Base-by-base conservation (phyloP, 2,797 vertebrate species). In the Rhynchotus rufescens region DNA sequence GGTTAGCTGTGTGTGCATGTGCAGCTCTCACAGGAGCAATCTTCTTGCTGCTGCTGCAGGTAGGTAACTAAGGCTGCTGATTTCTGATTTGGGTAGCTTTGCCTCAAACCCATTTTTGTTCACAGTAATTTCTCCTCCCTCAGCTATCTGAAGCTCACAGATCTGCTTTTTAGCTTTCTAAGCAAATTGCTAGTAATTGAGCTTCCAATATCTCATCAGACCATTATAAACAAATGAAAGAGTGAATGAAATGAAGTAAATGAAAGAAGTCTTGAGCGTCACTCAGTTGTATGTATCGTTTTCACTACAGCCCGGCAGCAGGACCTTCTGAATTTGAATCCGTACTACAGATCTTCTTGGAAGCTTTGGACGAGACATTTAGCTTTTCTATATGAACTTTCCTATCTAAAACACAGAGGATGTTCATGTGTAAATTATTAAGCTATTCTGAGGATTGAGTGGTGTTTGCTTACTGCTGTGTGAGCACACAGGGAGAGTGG, bases 281-380 rank as follows among this genome's bases (percentile, higher is more conserved):
- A 44, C 80, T 89, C 67, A 42, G 20, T 40, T 67, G 44, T 40
- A 60, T 34, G 56, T 62, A 1, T 32, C 42, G 14, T 87, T 83
- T 66, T 16, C 23, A 13, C 60, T 44, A 25, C 45, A 15, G 44
- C 84, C 67, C 68, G 64, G 61, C 44, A 68, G 26, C 80, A 52
- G 64, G 7, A 80, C 15, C 12, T 56, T 42, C 68, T 80, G 61
- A 66, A 88, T 93, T 94, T 81, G 79, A 74, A 62, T 89, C n/a
- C 84, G 52, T 76, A 34, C 44, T 52, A 52, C 23, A 59, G 52
- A 67, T 88, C 66, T 16, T 62, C 22, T 60, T 62, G 42, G 57
- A 91, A 90, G 59, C n/a, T 82, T 82, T 90, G 54, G 71, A 71
- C 49, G 82, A 80, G 61, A 34, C 21, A 51, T 89, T 89, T 79